phyloP scores from a whole-genome alignment of 2,113 vertebrate genomes.

The Myxocyprinus asiaticus region DNA sequence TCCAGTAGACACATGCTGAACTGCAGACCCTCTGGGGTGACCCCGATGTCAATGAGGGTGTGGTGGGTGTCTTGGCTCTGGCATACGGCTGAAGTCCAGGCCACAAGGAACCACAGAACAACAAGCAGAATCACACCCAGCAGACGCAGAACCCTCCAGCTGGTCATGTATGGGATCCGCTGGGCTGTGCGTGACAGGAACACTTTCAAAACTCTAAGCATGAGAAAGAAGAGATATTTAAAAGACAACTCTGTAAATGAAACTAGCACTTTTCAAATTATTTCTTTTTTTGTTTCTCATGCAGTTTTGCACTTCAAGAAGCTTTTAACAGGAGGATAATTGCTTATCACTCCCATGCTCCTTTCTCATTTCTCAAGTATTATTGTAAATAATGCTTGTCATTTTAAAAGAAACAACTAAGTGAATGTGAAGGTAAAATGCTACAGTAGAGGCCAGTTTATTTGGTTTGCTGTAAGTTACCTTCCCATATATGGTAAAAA shows the following conservation, averaged over 20 bases:
- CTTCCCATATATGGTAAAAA: too few species aligned
- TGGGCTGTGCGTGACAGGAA: constrained; percentile 96
- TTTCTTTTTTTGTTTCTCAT: too few species aligned
- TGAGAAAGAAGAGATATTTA: constrained; percentile 10
- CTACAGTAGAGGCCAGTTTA: too few species aligned
- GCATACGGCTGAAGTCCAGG: constrained; percentile 92
- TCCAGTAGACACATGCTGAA: constrained; percentile 95
- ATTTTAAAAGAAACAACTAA: too few species aligned
- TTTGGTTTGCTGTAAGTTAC: too few species aligned
- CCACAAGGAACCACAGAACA: constrained; percentile 92
- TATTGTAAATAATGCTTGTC: too few species aligned
- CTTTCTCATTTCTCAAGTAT: too few species aligned
- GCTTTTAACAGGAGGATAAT: too few species aligned
- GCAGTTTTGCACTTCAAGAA: too few species aligned
- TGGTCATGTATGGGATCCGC: constrained; percentile 95
- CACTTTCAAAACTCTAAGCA: constrained; percentile 89
- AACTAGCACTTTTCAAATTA: too few species aligned
- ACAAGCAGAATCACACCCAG: constrained; percentile 88
- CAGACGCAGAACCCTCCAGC: constrained; percentile 91
- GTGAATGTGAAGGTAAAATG: too few species aligned
- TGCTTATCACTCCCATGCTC: too few species aligned
- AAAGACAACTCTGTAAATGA: not conserved
- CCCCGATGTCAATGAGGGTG: constrained; percentile 82
- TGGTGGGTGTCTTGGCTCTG: constrained; percentile 84
- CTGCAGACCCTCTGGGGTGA: constrained; percentile 89